phyloP scores from a whole-genome alignment of 2,113 vertebrate species.

The Thamnaconus septentrionalis region DNA sequence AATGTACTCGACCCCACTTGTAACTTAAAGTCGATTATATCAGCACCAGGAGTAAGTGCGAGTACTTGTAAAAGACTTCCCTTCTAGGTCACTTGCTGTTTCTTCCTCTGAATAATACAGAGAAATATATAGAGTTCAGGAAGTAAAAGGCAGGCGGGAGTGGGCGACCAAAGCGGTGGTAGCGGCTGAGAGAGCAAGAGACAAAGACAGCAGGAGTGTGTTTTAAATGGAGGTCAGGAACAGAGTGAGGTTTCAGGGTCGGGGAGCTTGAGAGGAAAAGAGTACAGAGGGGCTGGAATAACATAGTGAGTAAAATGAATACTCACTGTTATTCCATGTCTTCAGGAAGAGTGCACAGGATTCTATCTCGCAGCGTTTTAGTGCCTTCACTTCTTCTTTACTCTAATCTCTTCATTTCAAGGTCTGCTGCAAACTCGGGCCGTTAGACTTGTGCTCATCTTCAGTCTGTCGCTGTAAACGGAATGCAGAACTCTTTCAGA shows the following conservation, averaged over 20 bases:
- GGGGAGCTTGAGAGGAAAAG: constrained; percentile 37
- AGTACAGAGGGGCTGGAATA: constrained; percentile 34
- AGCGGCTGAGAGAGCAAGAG: constrained; percentile 10
- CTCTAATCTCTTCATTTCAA: constrained; percentile 5
- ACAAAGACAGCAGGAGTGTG: constrained; percentile 6
- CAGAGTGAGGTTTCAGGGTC: constrained; percentile 40
- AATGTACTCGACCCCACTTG: no score
- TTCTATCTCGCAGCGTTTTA: constrained; percentile 12
- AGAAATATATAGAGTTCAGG: constrained; percentile 10
- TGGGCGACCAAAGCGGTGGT: constrained; percentile 1
- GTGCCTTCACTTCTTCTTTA: constrained; percentile 4
- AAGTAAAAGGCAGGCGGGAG: background rate
- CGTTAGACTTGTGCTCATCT: constrained; percentile 5
- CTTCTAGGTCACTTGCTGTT: constrained; percentile 23
- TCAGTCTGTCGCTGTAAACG: constrained; percentile 7
- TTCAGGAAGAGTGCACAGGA: constrained; percentile 9
- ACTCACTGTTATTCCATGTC: background rate
- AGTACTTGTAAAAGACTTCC: background rate
- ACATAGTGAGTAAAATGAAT: constrained; percentile 33
- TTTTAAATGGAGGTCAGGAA: constrained; percentile 49
- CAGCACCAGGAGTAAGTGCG: no score
- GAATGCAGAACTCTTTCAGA: background rate
- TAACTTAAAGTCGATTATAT: no score
- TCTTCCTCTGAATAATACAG: constrained; percentile 67
- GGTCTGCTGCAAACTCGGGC: constrained; percentile 6